Base-by-base conservation (phyloP, 2,888 invertebrate genomes). In the Pterostichus niger region DNA sequence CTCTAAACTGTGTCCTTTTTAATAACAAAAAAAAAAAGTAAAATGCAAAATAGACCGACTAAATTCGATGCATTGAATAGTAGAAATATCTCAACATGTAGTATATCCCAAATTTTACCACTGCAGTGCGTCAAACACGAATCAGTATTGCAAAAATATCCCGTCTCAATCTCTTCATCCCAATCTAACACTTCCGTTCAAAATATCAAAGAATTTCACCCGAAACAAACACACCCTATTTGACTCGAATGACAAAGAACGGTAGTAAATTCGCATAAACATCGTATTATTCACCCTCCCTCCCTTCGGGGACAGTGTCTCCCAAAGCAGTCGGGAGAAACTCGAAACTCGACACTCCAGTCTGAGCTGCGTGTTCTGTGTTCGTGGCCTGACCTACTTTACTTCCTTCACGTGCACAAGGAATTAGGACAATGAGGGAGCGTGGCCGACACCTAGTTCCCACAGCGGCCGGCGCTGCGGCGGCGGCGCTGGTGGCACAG, bases 371-470 rank as follows among this genome's bases (percentile, higher is more conserved):
- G 64, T 64, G 64, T 59, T 64, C 13, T 10, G 11, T 6, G 11
- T 40, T 71, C 44, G 44, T 17, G 68, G 15, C 31, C 68, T 71
- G 68, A 71, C 68, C 68, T 44, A 71, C 68, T 71, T 40, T 40
- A 40, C 40, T 40, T 56, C 56, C 56, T 56, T 56, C 56, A 56
- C 56, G 56, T 56, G 56, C 56, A 10, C 56, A 10, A 17, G 17
- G 68, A 71, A 71, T 71, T 71, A 71, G 68, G 68, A 71, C 68
- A 71, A 71, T 56, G 56, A 71, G 64, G 40, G 13, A 52, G 40
- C 68, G 68, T 40, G 68, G 68, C 68, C 68, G 44, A 44, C 68
- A 40, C 68, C 40, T 71, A 40, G 40, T 40, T 10, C 68, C 40
- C 68, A 9, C 9, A 17, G 9, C 24, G 5, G 17, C 56, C 56